phyloP scores from a whole-genome alignment of 2,113 vertebrate genomes.

The Gadus chalcogrammus region DNA sequence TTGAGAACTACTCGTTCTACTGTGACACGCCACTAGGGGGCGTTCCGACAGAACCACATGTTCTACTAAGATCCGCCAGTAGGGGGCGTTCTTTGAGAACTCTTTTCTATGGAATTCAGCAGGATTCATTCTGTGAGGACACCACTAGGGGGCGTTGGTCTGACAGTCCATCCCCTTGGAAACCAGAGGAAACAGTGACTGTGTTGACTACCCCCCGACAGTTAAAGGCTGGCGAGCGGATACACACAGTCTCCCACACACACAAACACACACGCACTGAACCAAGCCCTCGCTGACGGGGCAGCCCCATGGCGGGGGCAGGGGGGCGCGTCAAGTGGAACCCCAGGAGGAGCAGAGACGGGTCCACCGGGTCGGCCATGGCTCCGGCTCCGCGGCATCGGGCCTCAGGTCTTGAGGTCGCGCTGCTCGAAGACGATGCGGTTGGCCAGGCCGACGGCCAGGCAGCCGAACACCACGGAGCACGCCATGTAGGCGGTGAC shows the following conservation, averaged over 20 bases:
- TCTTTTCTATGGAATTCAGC: not conserved
- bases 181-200: not conserved
- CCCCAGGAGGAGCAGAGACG: constrained; percentile 31
- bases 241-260: constrained; percentile 2
- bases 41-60: no score
- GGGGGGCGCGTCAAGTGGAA: constrained; percentile 28
- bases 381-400: not conserved
- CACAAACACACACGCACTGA: not conserved
- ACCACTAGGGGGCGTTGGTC: not conserved
- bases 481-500: constrained; percentile 76
- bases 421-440: constrained; percentile 76
- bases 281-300: not conserved
- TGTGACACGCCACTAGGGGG: no score
- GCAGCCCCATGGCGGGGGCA: constrained; percentile 34
- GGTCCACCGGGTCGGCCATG: not conserved
- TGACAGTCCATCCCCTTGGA: not conserved
- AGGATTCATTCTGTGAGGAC: constrained; percentile 6
- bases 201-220: not conserved
- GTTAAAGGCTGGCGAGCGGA: no score
- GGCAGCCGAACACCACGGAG: constrained; percentile 70
- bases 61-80: no score
- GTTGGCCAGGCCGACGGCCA: constrained; percentile 70
- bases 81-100: no score
- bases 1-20: no score
- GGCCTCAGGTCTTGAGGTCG: constrained; percentile 63